These are phyloP conservation scores for Mastomys natalensis DNA, from an alignment of 2,113 vertebrate species.

Conservation along the genomic window DNA sequence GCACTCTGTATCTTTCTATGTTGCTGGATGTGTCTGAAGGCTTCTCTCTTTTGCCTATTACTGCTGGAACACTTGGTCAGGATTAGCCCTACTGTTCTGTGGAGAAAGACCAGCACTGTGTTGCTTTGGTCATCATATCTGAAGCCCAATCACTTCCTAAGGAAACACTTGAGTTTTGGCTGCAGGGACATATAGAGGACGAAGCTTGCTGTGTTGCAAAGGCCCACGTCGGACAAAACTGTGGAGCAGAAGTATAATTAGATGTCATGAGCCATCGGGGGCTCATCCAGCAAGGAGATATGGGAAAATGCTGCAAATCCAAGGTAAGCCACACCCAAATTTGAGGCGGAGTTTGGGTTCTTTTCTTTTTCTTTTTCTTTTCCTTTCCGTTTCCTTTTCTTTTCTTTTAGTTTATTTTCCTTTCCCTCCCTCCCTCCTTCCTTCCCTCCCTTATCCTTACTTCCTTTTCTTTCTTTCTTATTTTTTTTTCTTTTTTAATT, in stretches of 20 bases:
- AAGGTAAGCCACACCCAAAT: constrained; percentile 85
- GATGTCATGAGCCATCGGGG: constrained; percentile 97
- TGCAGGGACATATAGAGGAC: constrained; percentile 92
- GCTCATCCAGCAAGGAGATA: constrained; percentile 96
- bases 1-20: constrained; percentile 87
- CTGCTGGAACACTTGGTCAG: constrained; percentile 91
- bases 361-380: neutral
- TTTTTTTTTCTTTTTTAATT: neutral
- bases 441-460: neutral
- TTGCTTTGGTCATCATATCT: constrained; percentile 89
- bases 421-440: too few species aligned
- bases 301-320: constrained; percentile 97
- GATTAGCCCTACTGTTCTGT: constrained; percentile 96
- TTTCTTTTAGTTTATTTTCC: too few species aligned
- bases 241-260: constrained; percentile 97
- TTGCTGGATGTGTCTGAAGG: constrained; percentile 98
- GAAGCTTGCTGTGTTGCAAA: constrained; percentile 92
- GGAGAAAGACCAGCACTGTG: constrained; percentile 95
- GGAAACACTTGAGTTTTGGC: constrained; percentile 94
- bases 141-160: constrained; percentile 90
- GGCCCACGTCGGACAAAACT: constrained; percentile 94
- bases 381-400: too few species aligned
- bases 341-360: neutral
- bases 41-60: constrained; percentile 95
- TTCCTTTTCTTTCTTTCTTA: neutral